A percentile compares a stretch with the other conserved stretches of the same genome.
Evolutionary conservation across 2,113 vertebrate genomes (phyloP).

Genomic region (Rhea americana): DNA sequence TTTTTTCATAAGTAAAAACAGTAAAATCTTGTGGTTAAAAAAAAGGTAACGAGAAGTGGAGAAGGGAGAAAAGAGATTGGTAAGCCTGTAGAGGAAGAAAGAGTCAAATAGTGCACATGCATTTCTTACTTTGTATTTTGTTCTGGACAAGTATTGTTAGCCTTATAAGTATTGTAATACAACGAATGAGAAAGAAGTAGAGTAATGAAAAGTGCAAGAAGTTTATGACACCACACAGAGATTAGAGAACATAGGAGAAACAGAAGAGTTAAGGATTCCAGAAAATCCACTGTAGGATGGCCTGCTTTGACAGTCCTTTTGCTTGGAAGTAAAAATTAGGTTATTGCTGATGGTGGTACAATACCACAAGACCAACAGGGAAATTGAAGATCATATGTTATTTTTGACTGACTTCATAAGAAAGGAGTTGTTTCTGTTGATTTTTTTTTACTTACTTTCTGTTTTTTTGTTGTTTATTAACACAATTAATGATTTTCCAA

Average conservation of each 20-base stretch:
- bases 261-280: neutral
- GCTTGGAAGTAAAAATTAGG: neutral
- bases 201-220: neutral
- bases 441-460: neutral
- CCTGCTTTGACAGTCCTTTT: neutral
- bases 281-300: neutral
- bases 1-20: neutral
- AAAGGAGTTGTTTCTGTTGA: neutral
- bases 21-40: neutral
- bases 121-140: neutral
- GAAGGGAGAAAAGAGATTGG: neutral
- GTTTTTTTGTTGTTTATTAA: neutral
- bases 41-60: fast-evolving
- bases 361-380: neutral
- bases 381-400: neutral
- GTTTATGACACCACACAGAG: neutral
- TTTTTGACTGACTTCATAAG: neutral
- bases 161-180: neutral
- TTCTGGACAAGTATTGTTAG: neutral
- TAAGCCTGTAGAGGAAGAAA: neutral
- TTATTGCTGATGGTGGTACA: neutral
- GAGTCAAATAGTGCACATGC: fast-evolving
- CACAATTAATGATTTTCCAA: neutral
- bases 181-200: neutral
- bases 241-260: neutral